Percentiles rank a stretch among this genome's conserved stretches.
These are phyloP conservation scores for Tachyglossus aculeatus DNA, from an alignment of 2,797 vertebrate genomes.

Conservation along the genomic window DNA sequence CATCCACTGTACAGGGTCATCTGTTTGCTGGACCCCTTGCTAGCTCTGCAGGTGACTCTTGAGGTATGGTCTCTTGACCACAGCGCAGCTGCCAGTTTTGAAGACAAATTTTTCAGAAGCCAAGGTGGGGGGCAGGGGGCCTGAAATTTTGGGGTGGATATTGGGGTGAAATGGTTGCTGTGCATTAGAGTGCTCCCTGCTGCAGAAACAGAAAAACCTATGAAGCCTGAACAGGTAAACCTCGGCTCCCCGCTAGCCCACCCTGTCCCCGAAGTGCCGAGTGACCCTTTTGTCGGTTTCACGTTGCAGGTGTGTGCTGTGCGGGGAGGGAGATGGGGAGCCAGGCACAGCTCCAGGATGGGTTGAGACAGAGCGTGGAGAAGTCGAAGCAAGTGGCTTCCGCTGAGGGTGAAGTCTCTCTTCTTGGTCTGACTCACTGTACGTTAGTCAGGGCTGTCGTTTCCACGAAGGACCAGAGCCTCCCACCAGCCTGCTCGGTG, in stretches of 20 bases:
- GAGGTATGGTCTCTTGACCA: background rate
- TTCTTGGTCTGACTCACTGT: background rate
- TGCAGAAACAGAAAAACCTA: conserved; percentile 6
- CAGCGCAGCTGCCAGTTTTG: background rate
- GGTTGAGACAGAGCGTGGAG: background rate
- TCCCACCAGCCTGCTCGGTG: background rate
- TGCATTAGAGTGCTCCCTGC: conserved; percentile 35
- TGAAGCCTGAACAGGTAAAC: background rate
- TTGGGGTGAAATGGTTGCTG: background rate
- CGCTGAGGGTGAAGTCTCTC: background rate
- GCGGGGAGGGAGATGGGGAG: accelerated
- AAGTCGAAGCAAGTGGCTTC: conserved; percentile 3
- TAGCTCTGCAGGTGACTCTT: conserved; percentile 7
- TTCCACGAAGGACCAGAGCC: background rate
- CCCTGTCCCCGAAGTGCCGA: background rate
- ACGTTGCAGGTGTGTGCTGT: background rate
- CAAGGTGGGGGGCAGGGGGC: background rate
- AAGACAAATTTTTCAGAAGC: too few relatives aligned
- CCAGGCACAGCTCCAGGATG: background rate
- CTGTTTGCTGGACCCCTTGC: background rate
- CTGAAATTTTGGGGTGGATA: conserved; percentile 3
- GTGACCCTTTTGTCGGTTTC: background rate
- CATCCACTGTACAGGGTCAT: conserved; percentile 4
- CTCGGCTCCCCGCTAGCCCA: background rate
- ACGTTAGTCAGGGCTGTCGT: background rate